A percentile compares a stretch with the other conserved stretches of the same genome.
Evolutionary conservation across 35 echinoderm and acorn worm species (phyloP).

Genomic region (Holothuria glaberrima): DNA sequence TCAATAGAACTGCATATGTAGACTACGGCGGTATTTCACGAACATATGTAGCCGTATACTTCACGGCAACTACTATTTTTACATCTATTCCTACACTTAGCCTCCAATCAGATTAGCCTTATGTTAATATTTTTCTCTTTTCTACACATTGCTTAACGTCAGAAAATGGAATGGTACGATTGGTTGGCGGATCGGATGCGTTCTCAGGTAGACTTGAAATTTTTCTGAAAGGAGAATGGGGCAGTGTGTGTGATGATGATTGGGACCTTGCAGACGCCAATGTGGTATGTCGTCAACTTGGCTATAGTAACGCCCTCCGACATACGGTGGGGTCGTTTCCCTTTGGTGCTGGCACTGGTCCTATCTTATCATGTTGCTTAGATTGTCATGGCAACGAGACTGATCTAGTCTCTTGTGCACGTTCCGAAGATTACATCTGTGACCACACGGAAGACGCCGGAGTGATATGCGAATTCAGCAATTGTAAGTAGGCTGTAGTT

Average conservation of each 20-base stretch:
- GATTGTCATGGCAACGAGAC: neutral
- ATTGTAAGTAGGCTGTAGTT: too few relatives aligned
- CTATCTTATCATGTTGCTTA: neutral
- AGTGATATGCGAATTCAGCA: neutral
- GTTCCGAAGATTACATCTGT: neutral
- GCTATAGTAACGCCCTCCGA: neutral
- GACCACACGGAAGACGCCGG: neutral
- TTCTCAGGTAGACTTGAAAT: slow-evolving; percentile 1
- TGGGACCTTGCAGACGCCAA: neutral
- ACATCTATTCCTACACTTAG: too few relatives aligned
- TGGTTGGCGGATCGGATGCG: neutral
- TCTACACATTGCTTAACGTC: too few relatives aligned
- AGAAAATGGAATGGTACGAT: neutral
- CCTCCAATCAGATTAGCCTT: too few relatives aligned
- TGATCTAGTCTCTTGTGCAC: neutral
- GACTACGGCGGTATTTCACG: too few relatives aligned
- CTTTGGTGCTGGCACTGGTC: too few relatives aligned
- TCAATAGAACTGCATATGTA: too few relatives aligned
- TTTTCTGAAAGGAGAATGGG: neutral
- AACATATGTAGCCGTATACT: too few relatives aligned
- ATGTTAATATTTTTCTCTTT: too few relatives aligned
- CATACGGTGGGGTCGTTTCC: neutral
- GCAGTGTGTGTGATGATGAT: too few relatives aligned
- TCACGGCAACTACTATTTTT: too few relatives aligned
- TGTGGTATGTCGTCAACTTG: too few relatives aligned